These are phyloP conservation scores for Drosophila nigromelanica DNA, from an alignment of 1,140 invertebrate species.

Conservation along the genomic window DNA sequence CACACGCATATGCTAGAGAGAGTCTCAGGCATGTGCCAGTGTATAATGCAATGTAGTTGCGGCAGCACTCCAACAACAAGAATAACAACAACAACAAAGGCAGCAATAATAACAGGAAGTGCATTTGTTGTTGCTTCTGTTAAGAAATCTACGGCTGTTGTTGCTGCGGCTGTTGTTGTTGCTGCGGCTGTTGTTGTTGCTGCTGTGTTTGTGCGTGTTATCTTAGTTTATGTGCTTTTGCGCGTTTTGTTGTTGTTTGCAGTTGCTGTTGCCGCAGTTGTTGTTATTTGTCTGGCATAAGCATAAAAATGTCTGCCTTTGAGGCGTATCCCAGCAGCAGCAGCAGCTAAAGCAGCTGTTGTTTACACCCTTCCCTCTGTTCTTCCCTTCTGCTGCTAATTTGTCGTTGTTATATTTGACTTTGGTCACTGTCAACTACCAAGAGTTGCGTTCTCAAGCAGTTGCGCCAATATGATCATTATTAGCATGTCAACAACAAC, in stretches of 20 bases:
- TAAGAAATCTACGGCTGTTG: conserved; percentile 62
- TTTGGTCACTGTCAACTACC: conserved; percentile 52
- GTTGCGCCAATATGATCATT: conserved; percentile 75
- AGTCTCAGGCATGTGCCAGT: conserved; percentile 26
- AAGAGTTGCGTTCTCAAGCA: conserved; percentile 64
- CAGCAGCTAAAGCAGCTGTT: conserved; percentile 47
- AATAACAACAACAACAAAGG: conserved; percentile 52
- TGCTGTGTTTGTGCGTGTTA: conserved; percentile 48
- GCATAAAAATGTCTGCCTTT: conserved; percentile 69
- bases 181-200: no score
- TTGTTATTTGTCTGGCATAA: conserved; percentile 72
- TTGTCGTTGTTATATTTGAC: conserved; percentile 64
- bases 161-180: conserved; percentile 36
- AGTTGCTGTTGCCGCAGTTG: conserved; percentile 47
- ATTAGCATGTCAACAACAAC: conserved; percentile 73
- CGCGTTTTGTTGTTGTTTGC: conserved; percentile 52
- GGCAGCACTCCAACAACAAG: conserved; percentile 29
- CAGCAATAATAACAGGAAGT: conserved; percentile 77
- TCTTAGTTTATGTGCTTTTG: conserved; percentile 71
- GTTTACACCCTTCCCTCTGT: neutral
- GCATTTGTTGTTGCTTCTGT: conserved; percentile 70
- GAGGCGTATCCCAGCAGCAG: conserved; percentile 31
- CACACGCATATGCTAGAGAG: neutral
- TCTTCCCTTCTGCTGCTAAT: conserved; percentile 61
- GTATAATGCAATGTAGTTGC: conserved; percentile 50